These are phyloP conservation scores for Drosophila phalerata DNA, from an alignment of 2,888 invertebrate species.

Conservation along the genomic window DNA sequence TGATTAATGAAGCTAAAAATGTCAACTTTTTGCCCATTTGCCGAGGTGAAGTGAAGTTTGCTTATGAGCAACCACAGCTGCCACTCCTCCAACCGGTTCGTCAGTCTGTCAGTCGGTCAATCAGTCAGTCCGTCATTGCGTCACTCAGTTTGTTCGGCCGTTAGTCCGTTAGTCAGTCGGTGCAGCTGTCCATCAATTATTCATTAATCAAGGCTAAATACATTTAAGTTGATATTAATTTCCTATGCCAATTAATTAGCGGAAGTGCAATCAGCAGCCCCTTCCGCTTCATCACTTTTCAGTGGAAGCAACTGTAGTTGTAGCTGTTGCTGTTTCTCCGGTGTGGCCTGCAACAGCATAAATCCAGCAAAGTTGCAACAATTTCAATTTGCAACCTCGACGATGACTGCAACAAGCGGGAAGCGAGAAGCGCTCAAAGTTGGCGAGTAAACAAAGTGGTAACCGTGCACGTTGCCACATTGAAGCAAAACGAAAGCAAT, in stretches of 20 bases:
- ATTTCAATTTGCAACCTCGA: slow-evolving; percentile 70
- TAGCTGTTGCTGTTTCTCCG: slow-evolving; percentile 3
- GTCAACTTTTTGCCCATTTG: slow-evolving; percentile 62
- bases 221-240: slow-evolving; percentile 76
- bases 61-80: slow-evolving; percentile 51
- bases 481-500: slow-evolving; percentile 78
- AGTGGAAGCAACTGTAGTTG: slow-evolving; percentile 2
- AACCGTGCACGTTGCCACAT: slow-evolving; percentile 68
- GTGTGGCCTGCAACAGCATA: slow-evolving; percentile 31
- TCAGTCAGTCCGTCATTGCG: background rate
- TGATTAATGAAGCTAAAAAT: slow-evolving; percentile 76
- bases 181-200: slow-evolving; percentile 64
- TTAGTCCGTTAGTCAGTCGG: slow-evolving; percentile 24
- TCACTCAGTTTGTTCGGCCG: slow-evolving; percentile 12
- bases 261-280: slow-evolving; percentile 49
- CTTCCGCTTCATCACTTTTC: slow-evolving; percentile 2
- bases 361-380: slow-evolving; percentile 58
- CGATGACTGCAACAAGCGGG: slow-evolving; percentile 42
- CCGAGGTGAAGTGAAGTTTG: slow-evolving; percentile 33
- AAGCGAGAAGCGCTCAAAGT: slow-evolving; percentile 50
- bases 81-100: slow-evolving; percentile 20
- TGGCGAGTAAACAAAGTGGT: slow-evolving; percentile 67
- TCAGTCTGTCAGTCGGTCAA: slow-evolving; percentile 19
- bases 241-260: slow-evolving; percentile 73
- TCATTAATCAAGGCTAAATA: slow-evolving; percentile 76